Base-by-base conservation (phyloP, 2,113 vertebrate species). In the Uria lomvia region DNA sequence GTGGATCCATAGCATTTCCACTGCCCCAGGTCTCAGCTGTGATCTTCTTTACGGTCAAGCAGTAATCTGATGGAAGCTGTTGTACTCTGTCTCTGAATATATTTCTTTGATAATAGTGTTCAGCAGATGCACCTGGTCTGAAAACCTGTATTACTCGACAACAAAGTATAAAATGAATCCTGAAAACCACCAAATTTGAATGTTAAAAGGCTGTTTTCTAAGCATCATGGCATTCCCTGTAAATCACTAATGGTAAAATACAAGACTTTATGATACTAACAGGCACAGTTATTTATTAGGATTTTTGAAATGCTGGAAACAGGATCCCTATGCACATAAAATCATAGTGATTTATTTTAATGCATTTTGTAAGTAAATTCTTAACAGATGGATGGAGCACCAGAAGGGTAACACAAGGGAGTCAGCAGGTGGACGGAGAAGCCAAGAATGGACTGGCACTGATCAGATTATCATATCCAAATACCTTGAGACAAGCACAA, bases 361-460 rank as follows among this genome's bases (percentile, higher is more conserved):
- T 93, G 95, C 83, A 43, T 95, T 97, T 97, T 97, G 96, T 98
- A 97, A 98, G 93, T 90, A 98, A 98, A 98, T 98, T 97, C 96
- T 91, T 97, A 97, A 96, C 98, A 98, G 98, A 98, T 98, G 98
- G 98, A 97, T 72, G 87, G 91, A 97, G 94, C 97, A 98, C 88
- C 96, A 97, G 97, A 94, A 97, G 96, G 96, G 95, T 59, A 95
- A 73, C 97, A 97, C 94, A 40, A 81, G 98, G 97, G 97, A 98
- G 97, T 94, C 98, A 98, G 97, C 98, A 98, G 98, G 98, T 98
- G 97, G 97, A 96, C 90, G 90, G 90, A 91, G 96, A 74, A 97
- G 97, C 98, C 98, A 98, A 91, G 97, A 98, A 97, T 5, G 75
- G 93, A 74, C 97, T 98, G 98, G 97, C 97, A 96, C 97, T 97